These are phyloP conservation scores for Bombus fervidus DNA, from an alignment of 1,140 invertebrate genomes.

Conservation along the genomic window DNA sequence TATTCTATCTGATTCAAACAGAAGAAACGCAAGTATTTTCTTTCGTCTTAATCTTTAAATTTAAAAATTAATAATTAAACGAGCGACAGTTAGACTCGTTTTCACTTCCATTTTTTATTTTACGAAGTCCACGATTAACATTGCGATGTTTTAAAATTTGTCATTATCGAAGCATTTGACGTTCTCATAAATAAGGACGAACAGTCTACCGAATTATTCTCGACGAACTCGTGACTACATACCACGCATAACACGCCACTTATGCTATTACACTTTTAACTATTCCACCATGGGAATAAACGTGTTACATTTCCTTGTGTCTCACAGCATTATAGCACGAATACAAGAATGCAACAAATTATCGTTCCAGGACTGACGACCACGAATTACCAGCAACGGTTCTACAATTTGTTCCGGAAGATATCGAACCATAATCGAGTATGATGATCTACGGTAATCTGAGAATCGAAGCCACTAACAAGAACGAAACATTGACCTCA, in stretches of 20 bases:
- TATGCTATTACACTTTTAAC: neutral
- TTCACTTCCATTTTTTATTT: too few species aligned
- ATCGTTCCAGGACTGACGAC: conserved; percentile 1
- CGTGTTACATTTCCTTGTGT: neutral
- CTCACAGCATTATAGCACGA: neutral
- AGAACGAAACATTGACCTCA: conserved; percentile 1
- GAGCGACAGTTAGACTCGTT: too few species aligned
- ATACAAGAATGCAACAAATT: conserved; percentile 13
- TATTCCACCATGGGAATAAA: neutral
- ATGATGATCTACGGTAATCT: neutral
- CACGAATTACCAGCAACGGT: neutral
- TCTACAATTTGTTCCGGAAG: neutral
- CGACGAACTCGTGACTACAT: neutral
- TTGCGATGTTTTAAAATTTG: too few species aligned
- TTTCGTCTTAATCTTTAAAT: too few species aligned
- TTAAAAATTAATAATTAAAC: too few species aligned
- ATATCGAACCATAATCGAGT: neutral
- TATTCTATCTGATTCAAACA: too few species aligned
- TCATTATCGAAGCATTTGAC: neutral
- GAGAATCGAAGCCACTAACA: neutral
- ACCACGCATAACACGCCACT: neutral
- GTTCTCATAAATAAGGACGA: neutral
- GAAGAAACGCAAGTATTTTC: too few species aligned
- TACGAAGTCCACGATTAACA: too few species aligned
- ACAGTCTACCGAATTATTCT: neutral